Evolutionary conservation across 2,113 vertebrate genomes (phyloP).

Genomic region (Dipodomys ordii): DNA sequence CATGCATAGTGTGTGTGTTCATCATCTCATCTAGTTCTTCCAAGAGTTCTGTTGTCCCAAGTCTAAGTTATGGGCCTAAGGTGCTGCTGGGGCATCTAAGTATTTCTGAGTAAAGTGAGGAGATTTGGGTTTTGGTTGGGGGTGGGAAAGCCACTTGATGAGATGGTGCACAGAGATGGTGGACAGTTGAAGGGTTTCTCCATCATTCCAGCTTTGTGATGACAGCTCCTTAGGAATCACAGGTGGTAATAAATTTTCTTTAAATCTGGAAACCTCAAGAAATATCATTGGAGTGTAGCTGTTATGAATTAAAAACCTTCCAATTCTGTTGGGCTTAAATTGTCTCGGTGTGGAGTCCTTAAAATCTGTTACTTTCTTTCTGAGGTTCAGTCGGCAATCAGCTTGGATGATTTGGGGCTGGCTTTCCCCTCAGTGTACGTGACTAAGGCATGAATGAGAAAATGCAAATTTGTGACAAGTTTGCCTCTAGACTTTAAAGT

Average conservation of each 20-base stretch:
- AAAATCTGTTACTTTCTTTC: background rate
- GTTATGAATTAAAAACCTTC: slow-evolving; percentile 45
- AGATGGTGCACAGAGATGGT: background rate
- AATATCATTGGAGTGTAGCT: background rate
- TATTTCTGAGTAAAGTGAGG: background rate
- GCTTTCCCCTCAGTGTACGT: background rate
- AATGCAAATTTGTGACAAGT: slow-evolving; percentile 35
- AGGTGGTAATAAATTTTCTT: background rate
- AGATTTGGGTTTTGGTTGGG: background rate
- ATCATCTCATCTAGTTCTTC: background rate
- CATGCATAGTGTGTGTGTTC: too few relatives aligned
- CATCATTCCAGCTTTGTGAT: background rate
- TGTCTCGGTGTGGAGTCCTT: background rate
- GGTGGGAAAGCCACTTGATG: background rate
- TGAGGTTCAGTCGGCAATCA: background rate
- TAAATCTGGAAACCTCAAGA: background rate
- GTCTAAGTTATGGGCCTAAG: background rate
- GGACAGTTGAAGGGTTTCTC: background rate
- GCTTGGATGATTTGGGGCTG: background rate
- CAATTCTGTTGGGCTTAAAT: slow-evolving; percentile 59
- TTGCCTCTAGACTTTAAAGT: background rate
- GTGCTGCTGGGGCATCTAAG: background rate
- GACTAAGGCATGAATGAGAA: slow-evolving; percentile 1
- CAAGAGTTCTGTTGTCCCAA: background rate
- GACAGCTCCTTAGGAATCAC: background rate